These are phyloP conservation scores for Drosophila kanapiae DNA, from an alignment of 1,140 invertebrate species.

Conservation along the genomic window DNA sequence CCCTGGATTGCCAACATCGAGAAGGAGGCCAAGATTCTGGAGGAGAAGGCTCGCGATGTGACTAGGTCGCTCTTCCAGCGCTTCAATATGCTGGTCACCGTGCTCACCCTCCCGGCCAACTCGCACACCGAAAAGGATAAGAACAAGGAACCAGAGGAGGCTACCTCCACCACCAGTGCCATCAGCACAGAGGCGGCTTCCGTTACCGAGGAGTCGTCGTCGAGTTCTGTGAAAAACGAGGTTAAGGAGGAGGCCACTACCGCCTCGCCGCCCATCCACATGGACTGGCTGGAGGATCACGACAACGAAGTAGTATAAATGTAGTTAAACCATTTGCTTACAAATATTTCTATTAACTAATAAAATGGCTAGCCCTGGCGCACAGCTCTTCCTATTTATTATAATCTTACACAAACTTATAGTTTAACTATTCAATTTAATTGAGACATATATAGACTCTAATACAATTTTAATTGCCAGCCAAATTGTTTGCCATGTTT, in stretches of 20 bases:
- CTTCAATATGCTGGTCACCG: slow-evolving; percentile 44
- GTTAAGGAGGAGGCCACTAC: slow-evolving; percentile 29
- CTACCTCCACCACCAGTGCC: background rate
- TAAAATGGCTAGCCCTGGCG: slow-evolving; percentile 6
- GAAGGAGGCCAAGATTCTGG: slow-evolving; percentile 70
- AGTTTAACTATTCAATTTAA: background rate
- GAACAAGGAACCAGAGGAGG: slow-evolving; percentile 4
- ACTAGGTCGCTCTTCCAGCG: slow-evolving; percentile 52
- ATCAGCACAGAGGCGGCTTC: background rate
- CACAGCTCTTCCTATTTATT: slow-evolving; percentile 23
- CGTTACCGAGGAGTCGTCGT: background rate
- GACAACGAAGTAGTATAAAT: slow-evolving; percentile 25
- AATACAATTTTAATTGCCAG: too few relatives aligned
- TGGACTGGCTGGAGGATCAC: slow-evolving; percentile 40
- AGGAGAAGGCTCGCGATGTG: slow-evolving; percentile 61
- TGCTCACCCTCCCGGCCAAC: slow-evolving; percentile 19
- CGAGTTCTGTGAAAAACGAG: background rate
- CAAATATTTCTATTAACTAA: slow-evolving; percentile 17
- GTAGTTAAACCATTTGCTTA: background rate
- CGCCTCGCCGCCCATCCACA: slow-evolving; percentile 2
- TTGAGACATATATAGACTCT: background rate
- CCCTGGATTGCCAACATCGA: slow-evolving; percentile 76
- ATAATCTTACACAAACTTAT: background rate
- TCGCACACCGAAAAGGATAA: slow-evolving; percentile 12
- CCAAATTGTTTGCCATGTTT: too few relatives aligned